A percentile compares a stretch with the other conserved stretches of the same genome.
These are phyloP conservation scores for Helicoverpa zea DNA, from an alignment of 1,140 invertebrate species.

Conservation along the genomic window DNA sequence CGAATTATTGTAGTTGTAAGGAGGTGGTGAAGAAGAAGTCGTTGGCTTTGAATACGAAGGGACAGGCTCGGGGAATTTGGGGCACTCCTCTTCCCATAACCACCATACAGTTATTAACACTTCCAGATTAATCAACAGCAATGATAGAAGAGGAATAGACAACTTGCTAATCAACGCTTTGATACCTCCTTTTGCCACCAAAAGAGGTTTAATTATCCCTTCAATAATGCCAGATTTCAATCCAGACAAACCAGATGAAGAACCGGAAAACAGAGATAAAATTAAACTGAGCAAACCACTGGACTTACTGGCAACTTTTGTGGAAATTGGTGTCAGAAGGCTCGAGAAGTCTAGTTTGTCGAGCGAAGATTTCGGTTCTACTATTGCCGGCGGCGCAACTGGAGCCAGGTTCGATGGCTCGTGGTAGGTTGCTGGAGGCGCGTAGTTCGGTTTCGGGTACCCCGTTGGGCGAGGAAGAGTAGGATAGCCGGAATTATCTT, in stretches of 20 bases:
- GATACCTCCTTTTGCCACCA: constrained; percentile 71
- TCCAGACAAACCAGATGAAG: constrained; percentile 65
- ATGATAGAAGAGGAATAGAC: constrained; percentile 71
- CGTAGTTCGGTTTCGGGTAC: constrained; percentile 48
- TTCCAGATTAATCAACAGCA: constrained; percentile 80
- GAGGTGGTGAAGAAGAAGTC: background rate
- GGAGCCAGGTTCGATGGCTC: constrained; percentile 26
- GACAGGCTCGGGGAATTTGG: constrained; percentile 42
- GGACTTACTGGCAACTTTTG: constrained; percentile 69
- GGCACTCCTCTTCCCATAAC: constrained; percentile 82
- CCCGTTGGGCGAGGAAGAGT: constrained; percentile 34
- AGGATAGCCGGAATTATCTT: constrained; percentile 32
- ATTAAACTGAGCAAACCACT: constrained; percentile 70
- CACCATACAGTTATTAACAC: constrained; percentile 80
- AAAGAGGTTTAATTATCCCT: constrained; percentile 73
- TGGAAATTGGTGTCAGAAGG: constrained; percentile 64
- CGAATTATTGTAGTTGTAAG: constrained; percentile 56
- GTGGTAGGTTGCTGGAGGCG: constrained; percentile 24
- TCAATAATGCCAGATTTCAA: constrained; percentile 75
- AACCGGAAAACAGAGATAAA: constrained; percentile 68
- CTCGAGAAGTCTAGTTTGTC: constrained; percentile 50
- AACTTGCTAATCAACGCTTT: constrained; percentile 78
- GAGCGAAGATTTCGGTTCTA: constrained; percentile 51
- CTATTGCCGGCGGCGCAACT: background rate
- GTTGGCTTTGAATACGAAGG: constrained; percentile 51